Base-by-base conservation (phyloP, 1,140 invertebrate species). In the Cydia splendana region DNA sequence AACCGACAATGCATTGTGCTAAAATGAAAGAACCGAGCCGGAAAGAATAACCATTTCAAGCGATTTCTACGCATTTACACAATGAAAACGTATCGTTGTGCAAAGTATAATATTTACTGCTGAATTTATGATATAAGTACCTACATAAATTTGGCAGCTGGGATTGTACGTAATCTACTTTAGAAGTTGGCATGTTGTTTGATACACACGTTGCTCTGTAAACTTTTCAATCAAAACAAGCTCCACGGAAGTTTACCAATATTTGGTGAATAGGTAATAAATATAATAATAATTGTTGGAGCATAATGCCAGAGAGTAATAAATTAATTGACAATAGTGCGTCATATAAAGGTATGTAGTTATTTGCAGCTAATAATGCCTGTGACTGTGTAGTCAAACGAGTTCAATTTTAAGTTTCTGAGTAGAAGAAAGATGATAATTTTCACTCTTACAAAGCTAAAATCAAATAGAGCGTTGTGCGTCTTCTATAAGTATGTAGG, bases 41-140 rank as follows among this genome's bases (percentile, higher is more conserved):
- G 65, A 69, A 69, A 69, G 65, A 38, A 69, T 69, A 69, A 69
- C 65, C 28, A 34, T 69, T 69, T 69, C 24, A 69, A 69, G 65
- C 65, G 30, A 69, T 65, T 65, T 30, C 20, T 12, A 65, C 62
- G 62, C 20, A 65, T 69, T 69, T 69, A 10, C 65, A 69, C 65
- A 69, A 65, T 65, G 62, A 34, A 12, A 69, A 28, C 30, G 65
- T 34, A 38, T 69, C 28, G 65, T 65, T 69, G 65, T 69, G 65
- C 28, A 34, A 34, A 34, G 30, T 69, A 69, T 69, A 65, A 65
- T 65, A 69, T 38, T 38, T 69, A 38, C 65, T 69, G 12, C 65
- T 15, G 15, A 38, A 69, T 38, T 34, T 69, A 34, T 28, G 65
- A 53, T 53, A 18, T 53, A 53, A 48, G 45, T 48, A 48, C 45